Conservation (phyloP, 2,888 invertebrate species). For the Andrena camellia region DNA sequence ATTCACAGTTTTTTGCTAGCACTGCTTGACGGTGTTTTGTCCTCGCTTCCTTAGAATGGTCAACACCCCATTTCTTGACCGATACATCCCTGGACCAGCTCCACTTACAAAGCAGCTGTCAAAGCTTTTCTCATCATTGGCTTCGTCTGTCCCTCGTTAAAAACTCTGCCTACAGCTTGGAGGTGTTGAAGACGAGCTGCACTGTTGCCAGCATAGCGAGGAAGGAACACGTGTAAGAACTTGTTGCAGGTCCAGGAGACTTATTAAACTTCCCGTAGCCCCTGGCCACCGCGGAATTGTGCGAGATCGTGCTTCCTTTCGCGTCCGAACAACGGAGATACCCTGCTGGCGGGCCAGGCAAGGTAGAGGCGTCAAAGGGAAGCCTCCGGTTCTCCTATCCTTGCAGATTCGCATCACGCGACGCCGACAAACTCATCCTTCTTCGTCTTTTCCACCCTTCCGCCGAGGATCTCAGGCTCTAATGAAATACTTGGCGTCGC, state of each 20-base stretch:
- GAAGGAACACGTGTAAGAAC: neutral
- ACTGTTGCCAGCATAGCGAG: neutral
- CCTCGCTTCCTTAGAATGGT: neutral
- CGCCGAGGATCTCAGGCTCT: constrained; percentile 16
- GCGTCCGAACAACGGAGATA: constrained; percentile 5
- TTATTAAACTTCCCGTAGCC: constrained; percentile 43
- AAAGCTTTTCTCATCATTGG: neutral
- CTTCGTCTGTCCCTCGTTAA: neutral
- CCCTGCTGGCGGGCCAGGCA: constrained; percentile 1
- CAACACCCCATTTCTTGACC: neutral
- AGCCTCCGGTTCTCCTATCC: constrained; percentile 11
- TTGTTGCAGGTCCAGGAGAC: constrained; percentile 29
- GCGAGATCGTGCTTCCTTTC: constrained; percentile 25
- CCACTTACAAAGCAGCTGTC: neutral
- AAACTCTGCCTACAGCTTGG: neutral
- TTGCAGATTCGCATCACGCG: constrained; percentile 39
- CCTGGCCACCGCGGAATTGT: neutral
- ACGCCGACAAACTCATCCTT: constrained; percentile 8
- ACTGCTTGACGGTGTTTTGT: neutral
- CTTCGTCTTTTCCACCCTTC: neutral
- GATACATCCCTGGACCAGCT: constrained; percentile 11
- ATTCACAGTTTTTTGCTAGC: neutral
- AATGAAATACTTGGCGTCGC: constrained; percentile 54
- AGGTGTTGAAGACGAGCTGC: neutral
- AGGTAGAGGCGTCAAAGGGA: constrained; percentile 39